Evolutionary conservation across 2,113 vertebrate genomes (phyloP).

Genomic region (Platysternon megacephalum): DNA sequence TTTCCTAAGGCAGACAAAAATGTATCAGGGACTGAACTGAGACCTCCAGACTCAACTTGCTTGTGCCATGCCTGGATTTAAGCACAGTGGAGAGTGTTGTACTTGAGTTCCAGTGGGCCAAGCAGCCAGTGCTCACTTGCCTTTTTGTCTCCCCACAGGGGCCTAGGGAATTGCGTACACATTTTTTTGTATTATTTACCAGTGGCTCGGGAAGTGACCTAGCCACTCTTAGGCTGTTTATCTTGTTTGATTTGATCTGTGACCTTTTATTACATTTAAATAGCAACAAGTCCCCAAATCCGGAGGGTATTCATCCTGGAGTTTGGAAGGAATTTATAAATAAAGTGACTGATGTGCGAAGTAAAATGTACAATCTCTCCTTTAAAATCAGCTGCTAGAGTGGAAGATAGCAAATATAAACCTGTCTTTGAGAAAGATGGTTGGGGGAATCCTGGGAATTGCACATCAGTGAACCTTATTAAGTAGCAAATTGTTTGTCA

Average conservation of each 20-base stretch:
- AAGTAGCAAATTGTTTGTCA: rapidly evolving
- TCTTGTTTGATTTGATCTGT: not conserved
- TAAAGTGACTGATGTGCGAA: not conserved
- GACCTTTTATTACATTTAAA: not conserved
- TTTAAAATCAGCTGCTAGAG: not conserved
- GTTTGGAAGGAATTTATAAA: not conserved
- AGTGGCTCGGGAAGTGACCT: not conserved
- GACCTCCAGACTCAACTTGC: rapidly evolving
- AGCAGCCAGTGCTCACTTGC: not conserved
- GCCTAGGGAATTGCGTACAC: not conserved
- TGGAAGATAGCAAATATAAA: not conserved
- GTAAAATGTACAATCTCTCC: not conserved
- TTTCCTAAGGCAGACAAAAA: rapidly evolving
- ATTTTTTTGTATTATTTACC: not conserved
- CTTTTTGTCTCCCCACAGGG: not conserved
- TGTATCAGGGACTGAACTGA: not conserved
- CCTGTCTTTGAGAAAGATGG: not conserved
- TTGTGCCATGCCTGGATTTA: not conserved
- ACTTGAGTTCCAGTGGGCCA: not conserved
- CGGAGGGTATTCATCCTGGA: not conserved
- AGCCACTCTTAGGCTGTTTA: not conserved
- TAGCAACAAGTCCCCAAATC: not conserved
- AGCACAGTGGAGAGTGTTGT: not conserved
- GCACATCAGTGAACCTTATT: not conserved
- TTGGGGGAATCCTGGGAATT: not conserved